Evolutionary conservation across 1,140 invertebrate genomes (phyloP).

Genomic region (Hylyphantes graminicola): DNA sequence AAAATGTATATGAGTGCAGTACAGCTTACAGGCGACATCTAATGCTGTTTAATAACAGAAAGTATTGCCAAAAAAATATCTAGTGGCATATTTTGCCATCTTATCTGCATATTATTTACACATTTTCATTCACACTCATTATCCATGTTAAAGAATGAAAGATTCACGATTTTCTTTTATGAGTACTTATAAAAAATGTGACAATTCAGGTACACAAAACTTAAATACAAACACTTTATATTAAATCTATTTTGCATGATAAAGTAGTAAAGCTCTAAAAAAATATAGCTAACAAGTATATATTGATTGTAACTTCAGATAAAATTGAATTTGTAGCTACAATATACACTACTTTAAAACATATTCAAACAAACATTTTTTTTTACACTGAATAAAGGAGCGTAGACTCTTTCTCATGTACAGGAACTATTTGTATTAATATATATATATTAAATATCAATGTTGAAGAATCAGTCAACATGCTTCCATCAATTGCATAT

Average conservation of each 20-base stretch:
- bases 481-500: constrained; percentile 23
- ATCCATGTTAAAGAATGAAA: no score
- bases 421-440: constrained; percentile 11
- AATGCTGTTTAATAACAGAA: no score
- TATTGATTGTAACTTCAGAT: constrained; percentile 48
- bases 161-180: neutral
- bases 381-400: constrained; percentile 29
- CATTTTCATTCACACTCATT: no score
- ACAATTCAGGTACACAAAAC: constrained; percentile 20
- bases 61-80: no score
- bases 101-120: no score
- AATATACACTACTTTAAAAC: constrained; percentile 46
- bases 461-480: constrained; percentile 21
- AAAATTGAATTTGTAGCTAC: constrained; percentile 44
- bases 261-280: constrained; percentile 53
- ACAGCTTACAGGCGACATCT: no score
- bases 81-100: no score
- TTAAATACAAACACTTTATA: constrained; percentile 46
- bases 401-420: constrained; percentile 21
- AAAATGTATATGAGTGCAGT: no score
- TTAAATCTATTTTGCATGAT: constrained; percentile 30
- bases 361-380: constrained; percentile 34
- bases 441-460: constrained; percentile 14
- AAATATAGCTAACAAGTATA: constrained; percentile 49
- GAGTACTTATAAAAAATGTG: constrained; percentile 11